A percentile compares a stretch with the other conserved stretches of the same genome.
These are phyloP conservation scores for Malacoctenus gilli DNA, from an alignment of 2,797 vertebrate genomes.

Conservation along the genomic window DNA sequence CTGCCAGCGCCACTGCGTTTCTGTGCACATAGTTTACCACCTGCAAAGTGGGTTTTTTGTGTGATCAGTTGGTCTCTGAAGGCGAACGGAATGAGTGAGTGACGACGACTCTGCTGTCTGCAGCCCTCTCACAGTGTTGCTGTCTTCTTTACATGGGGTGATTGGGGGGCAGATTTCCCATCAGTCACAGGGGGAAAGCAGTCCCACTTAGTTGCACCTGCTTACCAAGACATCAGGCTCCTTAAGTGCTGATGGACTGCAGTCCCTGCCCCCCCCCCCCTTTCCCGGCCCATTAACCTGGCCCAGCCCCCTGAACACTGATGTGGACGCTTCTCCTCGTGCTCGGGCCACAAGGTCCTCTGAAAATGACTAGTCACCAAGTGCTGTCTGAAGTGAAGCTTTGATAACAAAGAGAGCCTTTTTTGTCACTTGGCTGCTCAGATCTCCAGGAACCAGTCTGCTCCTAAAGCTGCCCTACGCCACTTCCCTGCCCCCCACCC, in stretches of 20 bases:
- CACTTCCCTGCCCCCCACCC: background rate
- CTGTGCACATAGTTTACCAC: background rate
- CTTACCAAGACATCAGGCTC: conserved; percentile 32
- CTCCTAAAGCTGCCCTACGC: conserved; percentile 29
- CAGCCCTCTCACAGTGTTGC: conserved; percentile 12
- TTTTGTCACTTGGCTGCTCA: conserved; percentile 66
- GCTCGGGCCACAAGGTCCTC: conserved; percentile 43
- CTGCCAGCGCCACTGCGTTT: conserved; percentile 1
- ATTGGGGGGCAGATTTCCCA: conserved; percentile 44
- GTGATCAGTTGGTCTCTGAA: background rate
- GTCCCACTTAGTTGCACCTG: conserved; percentile 39
- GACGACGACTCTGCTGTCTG: conserved; percentile 16
- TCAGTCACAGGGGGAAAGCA: conserved; percentile 47
- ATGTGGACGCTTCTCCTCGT: conserved; percentile 41
- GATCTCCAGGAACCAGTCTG: conserved; percentile 63
- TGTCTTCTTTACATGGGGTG: conserved; percentile 44
- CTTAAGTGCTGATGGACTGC: conserved; percentile 44
- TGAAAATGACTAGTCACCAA: conserved; percentile 60
- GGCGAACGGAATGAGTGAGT: background rate
- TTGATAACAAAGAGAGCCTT: conserved; percentile 63
- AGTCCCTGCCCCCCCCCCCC: conserved; percentile 9
- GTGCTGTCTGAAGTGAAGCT: conserved; percentile 65
- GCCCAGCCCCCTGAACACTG: conserved; percentile 43
- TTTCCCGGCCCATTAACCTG: conserved; percentile 44
- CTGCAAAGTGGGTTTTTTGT: conserved; percentile 7